Evolutionary conservation across 2,113 vertebrate genomes (phyloP).

Genomic region (Naja naja): DNA sequence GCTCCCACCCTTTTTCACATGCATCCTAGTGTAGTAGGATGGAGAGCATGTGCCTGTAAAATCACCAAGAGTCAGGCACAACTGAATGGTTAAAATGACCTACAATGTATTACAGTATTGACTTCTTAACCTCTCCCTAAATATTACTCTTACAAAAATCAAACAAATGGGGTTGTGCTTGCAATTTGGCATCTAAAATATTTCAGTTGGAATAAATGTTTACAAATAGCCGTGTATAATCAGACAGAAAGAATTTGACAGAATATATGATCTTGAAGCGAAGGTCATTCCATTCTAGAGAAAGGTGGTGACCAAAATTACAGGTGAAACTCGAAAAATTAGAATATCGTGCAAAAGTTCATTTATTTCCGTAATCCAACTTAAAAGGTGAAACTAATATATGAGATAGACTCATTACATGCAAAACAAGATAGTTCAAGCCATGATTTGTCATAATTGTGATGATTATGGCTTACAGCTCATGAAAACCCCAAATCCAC

Average conservation of each 20-base stretch:
- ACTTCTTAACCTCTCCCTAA: background rate
- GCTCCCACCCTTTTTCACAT: background rate
- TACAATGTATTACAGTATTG: background rate
- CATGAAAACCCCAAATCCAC: too few species aligned
- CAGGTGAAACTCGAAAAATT: too few species aligned
- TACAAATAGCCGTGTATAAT: background rate
- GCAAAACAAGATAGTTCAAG: too few species aligned
- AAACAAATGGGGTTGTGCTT: background rate
- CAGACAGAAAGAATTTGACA: background rate
- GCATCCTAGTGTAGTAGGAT: background rate
- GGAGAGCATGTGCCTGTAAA: background rate
- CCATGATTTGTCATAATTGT: too few species aligned
- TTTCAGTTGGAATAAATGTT: background rate
- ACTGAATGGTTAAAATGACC: background rate
- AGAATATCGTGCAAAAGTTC: too few species aligned
- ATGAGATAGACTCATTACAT: too few species aligned
- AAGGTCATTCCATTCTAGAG: background rate
- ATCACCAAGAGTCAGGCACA: background rate
- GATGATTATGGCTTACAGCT: too few species aligned
- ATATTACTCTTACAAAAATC: background rate
- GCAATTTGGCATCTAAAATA: background rate
- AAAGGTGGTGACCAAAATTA: background rate
- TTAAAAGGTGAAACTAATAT: too few species aligned
- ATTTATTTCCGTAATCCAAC: too few species aligned
- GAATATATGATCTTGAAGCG: background rate